Base-by-base conservation (phyloP, 2,888 invertebrate species). In the Dryomyza anilis region DNA sequence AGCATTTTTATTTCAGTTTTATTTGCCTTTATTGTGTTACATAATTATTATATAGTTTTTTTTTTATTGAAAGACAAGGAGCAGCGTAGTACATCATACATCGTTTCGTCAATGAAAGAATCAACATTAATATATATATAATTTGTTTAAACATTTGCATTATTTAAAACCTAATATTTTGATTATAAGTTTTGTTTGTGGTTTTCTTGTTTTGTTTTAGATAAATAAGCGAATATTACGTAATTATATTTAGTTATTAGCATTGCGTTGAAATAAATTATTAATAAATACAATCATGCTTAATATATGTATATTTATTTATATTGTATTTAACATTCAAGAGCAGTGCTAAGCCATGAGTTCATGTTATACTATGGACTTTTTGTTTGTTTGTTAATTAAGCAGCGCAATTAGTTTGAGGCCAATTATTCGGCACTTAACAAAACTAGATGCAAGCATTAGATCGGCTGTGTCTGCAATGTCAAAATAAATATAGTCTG, bases 151-250 rank as follows among this genome's bases (percentile, higher is more conserved):
- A 52, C 27, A 33, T 52, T 23, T 30, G 19, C 21, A 23, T 59
- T 48, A 53, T n/a, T 58, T 59, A 30, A 45, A 61, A 52, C 27
- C 39, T 50, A 61, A 14, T 45, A 36, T 61, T 61, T 52, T 61
- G 50, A 63, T 64, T n/a, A n/a, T n/a, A n/a, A n/a, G n/a, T n/a
- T n/a, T n/a, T n/a, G n/a, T n/a, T n/a, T n/a, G n/a, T n/a, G n/a
- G n/a, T n/a, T n/a, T n/a, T n/a, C 45, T 12, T 46, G 60, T 36
- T 55, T 39, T 25, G 52, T 69, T 65, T 61, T 62, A 62, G 68
- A 63, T 66, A 65, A 64, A 64, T 64, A 64, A 64, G 55, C 64
- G 67, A 67, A 69, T 23, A 50, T 30, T 43, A 63, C 63, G 63
- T 63, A 67, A 62, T 60, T 46, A 55, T 57, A 46, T 39, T 56